phyloP scores from a whole-genome alignment of 2,888 invertebrate species.

The Unio pictorum region DNA sequence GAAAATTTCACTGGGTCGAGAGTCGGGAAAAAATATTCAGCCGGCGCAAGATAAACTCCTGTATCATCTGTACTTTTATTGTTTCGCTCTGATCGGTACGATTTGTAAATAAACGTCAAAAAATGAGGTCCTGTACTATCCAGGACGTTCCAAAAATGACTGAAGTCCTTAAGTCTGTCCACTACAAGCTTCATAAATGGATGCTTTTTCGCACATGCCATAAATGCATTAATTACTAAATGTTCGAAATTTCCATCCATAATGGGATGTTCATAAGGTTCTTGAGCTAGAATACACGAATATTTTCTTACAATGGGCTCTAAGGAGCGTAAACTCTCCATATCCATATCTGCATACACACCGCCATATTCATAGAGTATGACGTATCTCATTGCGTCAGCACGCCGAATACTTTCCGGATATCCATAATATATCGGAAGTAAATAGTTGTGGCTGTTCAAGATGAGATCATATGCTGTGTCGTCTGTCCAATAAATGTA shows the following conservation, averaged over 20 bases:
- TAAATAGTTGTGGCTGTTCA: slow-evolving; percentile 53
- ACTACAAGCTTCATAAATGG: slow-evolving; percentile 60
- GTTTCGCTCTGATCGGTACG: neutral
- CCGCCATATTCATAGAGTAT: slow-evolving; percentile 68
- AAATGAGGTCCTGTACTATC: slow-evolving; percentile 66
- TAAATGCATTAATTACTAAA: slow-evolving; percentile 61
- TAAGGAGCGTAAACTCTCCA: slow-evolving; percentile 60
- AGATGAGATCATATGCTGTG: slow-evolving; percentile 58
- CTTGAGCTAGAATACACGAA: slow-evolving; percentile 58
- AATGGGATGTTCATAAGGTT: slow-evolving; percentile 62
- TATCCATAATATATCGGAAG: slow-evolving; percentile 57
- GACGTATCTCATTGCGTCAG: slow-evolving; percentile 66
- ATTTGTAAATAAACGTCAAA: slow-evolving; percentile 41
- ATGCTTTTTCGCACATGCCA: slow-evolving; percentile 56
- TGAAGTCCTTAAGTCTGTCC: slow-evolving; percentile 50
- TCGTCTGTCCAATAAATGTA: slow-evolving; percentile 69
- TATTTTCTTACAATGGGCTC: slow-evolving; percentile 49
- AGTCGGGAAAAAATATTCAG: slow-evolving; percentile 45
- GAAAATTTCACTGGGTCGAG: slow-evolving; percentile 37
- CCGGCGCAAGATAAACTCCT: slow-evolving; percentile 37
- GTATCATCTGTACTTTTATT: slow-evolving; percentile 15
- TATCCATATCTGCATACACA: slow-evolving; percentile 66
- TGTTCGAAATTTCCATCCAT: slow-evolving; percentile 57
- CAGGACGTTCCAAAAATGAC: slow-evolving; percentile 58
- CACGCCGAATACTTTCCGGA: slow-evolving; percentile 56